Conservation (phyloP, 2,113 vertebrate species). For the Syrmaticus mikado region DNA sequence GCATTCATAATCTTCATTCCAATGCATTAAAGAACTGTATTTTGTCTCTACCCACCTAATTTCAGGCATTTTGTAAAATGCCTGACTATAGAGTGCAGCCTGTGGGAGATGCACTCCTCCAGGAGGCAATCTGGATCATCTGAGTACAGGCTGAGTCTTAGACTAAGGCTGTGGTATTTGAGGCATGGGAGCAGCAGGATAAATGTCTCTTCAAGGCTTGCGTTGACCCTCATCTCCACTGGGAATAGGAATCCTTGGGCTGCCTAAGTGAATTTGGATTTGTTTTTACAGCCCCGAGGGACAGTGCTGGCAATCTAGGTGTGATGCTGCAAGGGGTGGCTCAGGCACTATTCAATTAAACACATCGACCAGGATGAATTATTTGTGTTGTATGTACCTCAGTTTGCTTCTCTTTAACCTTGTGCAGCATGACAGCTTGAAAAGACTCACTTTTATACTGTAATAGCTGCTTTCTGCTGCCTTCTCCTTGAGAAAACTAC, state of each 20-base stretch:
- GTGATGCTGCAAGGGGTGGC: background rate
- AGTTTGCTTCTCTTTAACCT: background rate
- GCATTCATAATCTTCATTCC: background rate
- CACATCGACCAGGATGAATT: background rate
- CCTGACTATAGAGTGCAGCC: background rate
- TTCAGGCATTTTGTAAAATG: background rate
- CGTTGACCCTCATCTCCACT: background rate
- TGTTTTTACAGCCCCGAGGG: background rate
- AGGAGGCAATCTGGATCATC: background rate
- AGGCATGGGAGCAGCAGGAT: background rate
- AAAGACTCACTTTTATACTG: background rate
- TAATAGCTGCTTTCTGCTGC: background rate
- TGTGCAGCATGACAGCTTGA: background rate
- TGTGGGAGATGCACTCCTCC: background rate
- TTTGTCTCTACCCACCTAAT: background rate
- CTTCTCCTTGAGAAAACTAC: background rate
- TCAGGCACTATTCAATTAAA: background rate
- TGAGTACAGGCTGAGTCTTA: background rate
- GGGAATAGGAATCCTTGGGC: background rate
- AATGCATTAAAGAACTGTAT: background rate
- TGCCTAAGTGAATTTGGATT: background rate
- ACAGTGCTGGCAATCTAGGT: background rate
- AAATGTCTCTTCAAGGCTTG: background rate
- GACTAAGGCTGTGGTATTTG: background rate
- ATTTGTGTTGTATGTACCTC: background rate